Base-by-base conservation (phyloP, 1,140 invertebrate species). In the Capitella teleta region DNA sequence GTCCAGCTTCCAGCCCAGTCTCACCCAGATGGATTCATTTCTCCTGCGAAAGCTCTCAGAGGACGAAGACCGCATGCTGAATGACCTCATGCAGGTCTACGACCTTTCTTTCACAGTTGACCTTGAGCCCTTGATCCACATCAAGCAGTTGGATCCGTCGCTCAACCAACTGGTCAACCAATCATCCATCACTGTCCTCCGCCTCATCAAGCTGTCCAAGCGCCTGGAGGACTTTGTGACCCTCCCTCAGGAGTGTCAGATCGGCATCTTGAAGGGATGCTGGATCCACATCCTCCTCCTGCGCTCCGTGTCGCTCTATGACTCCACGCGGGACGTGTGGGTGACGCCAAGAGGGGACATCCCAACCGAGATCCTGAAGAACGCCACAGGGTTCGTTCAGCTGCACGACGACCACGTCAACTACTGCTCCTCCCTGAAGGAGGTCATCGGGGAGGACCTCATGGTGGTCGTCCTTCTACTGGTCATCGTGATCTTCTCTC, bases 141-240 rank as follows among this genome's bases (percentile, higher is more conserved):
- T 53, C 26, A 53, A 47, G 14, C 47, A 53, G 37, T 28, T 53
- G 14, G 45, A 53, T 19, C 52, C 53, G 16, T 50, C 40, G 12
- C 52, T 59, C 19, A 52, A 59, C 28, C 44, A 55, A 18, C 45
- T 59, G 5, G 47, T 58, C 28, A 59, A 59, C 45, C 44, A 49
- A 16, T 52, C 87, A 1, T 86, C 87, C 1, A 79, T 88, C 47
- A 86, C 86, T 1, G 89, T 92, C 53, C 72, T 87, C 48, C 74
- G 87, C 21, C 71, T 92, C 25, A 92, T 93, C 57, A 88, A 89
- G 68, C 90, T 91, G 83, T 83, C 86, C 0, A 92, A 92, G 61
- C 86, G 83, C 81, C 21, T 93, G 90, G 65, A 87, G 84, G 67
- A 87, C 82, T 61, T 84, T 91, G 80, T 91, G 86, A 61, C 25